These are phyloP conservation scores for Zygogramma bicolorata DNA, from an alignment of 2,888 invertebrate genomes.

Conservation along the genomic window DNA sequence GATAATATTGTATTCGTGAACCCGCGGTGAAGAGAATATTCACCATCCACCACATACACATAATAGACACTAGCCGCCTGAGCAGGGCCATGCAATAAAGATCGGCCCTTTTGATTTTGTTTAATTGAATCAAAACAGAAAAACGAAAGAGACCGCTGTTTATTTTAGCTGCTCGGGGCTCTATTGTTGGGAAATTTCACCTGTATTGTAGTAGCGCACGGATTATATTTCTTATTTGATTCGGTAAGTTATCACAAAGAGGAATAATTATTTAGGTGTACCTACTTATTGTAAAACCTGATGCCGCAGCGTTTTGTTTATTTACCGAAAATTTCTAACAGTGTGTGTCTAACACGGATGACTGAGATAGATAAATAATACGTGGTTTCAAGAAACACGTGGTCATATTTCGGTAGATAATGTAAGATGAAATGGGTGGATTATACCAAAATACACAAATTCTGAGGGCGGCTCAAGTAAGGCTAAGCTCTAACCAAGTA, in stretches of 20 bases:
- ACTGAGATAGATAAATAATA: slow-evolving; percentile 14
- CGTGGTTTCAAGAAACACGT: neutral
- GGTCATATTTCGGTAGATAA: too few species aligned
- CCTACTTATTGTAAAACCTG: slow-evolving; percentile 4
- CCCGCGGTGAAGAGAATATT: slow-evolving; percentile 12
- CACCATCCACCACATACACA: neutral
- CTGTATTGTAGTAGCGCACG: slow-evolving; percentile 23
- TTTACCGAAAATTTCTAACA: slow-evolving; percentile 18
- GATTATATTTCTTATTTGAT: slow-evolving; percentile 44
- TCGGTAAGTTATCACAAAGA: slow-evolving; percentile 38
- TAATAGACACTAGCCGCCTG: slow-evolving; percentile 10
- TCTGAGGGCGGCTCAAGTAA: too few species aligned
- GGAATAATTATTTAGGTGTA: slow-evolving; percentile 33
- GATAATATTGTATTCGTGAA: slow-evolving; percentile 25
- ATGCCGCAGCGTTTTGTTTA: neutral
- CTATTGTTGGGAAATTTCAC: slow-evolving; percentile 42
- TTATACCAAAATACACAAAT: too few species aligned
- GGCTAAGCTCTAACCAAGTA: too few species aligned
- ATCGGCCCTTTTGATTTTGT: slow-evolving; percentile 40
- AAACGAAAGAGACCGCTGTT: slow-evolving; percentile 37
- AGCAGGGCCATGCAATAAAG: slow-evolving; percentile 16
- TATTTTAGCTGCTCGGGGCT: slow-evolving; percentile 36
- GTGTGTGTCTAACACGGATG: slow-evolving; percentile 8
- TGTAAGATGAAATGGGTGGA: too few species aligned
- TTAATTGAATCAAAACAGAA: slow-evolving; percentile 43